Conservation (phyloP, 2,797 vertebrate genomes). For the Myotis findleyi region DNA sequence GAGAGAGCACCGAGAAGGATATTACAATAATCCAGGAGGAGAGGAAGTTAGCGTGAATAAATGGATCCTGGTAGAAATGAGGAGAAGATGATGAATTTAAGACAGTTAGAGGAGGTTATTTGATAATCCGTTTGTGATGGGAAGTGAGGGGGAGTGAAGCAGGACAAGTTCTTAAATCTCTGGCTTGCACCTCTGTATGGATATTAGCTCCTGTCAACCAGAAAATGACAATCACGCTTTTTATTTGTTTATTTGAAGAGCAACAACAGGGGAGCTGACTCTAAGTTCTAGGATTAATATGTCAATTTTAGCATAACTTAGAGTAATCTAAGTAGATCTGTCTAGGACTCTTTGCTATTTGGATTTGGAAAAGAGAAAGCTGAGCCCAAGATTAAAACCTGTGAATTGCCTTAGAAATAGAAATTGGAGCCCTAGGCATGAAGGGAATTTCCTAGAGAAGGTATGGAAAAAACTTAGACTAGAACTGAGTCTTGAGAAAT, state of each 20-base stretch:
- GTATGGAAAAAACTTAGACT: neutral
- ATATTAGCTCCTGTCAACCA: neutral
- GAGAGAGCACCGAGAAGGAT: neutral
- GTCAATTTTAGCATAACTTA: neutral
- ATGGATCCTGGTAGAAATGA: neutral
- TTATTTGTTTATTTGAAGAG: neutral
- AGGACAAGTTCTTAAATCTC: conserved; percentile 19
- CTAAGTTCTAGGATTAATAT: neutral
- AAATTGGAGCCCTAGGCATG: neutral
- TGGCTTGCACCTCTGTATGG: neutral
- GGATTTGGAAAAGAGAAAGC: neutral
- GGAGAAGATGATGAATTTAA: neutral
- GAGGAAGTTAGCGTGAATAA: neutral
- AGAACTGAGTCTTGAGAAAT: neutral
- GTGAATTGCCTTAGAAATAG: neutral
- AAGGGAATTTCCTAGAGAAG: neutral
- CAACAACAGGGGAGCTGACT: neutral
- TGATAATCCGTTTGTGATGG: neutral
- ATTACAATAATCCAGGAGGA: neutral
- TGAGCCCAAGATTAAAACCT: neutral
- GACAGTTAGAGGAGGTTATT: conserved; percentile 7
- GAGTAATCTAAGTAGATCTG: neutral
- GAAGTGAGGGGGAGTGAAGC: neutral
- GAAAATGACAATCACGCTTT: neutral
- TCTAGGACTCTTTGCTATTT: neutral